A percentile compares a stretch with the other conserved stretches of the same genome.
phyloP scores from a whole-genome alignment of 2,113 vertebrate genomes.

The Lucifuga dentata region DNA sequence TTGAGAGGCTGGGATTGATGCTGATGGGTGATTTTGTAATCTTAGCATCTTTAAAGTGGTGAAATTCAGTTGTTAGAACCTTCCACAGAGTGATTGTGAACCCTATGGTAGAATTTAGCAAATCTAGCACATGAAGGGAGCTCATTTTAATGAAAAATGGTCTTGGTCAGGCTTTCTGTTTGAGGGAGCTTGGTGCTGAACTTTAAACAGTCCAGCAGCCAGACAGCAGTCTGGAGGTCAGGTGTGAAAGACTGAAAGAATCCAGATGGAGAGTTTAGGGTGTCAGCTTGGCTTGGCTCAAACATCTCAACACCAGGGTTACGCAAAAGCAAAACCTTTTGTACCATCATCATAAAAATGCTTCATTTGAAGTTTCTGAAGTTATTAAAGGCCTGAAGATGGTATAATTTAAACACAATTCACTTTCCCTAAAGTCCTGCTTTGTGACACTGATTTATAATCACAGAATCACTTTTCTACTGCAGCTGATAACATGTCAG shows the following conservation, averaged over 20 bases:
- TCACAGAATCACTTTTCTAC: not conserved
- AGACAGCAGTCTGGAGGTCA: slow-evolving; percentile 24
- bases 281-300: slow-evolving; percentile 20
- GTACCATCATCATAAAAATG: not conserved
- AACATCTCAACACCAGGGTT: not conserved
- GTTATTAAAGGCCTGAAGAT: not conserved
- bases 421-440: no score
- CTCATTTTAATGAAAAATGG: not conserved
- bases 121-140: not conserved
- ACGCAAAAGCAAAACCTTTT: slow-evolving; percentile 5
- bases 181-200: slow-evolving; percentile 3
- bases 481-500: not conserved
- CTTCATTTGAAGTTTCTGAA: not conserved
- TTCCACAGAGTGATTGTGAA: not conserved
- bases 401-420: not conserved
- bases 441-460: not conserved
- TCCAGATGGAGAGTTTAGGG: slow-evolving; percentile 41
- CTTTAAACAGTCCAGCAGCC: slow-evolving; percentile 18
- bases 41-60: slow-evolving; percentile 16
- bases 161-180: slow-evolving; percentile 1
- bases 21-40: slow-evolving; percentile 46
- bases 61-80: not conserved
- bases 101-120: not conserved
- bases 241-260: slow-evolving; percentile 44
- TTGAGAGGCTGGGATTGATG: slow-evolving; percentile 32